Percentiles rank a stretch among this genome's conserved stretches.
Conservation (phyloP, 2,113 vertebrate genomes). For the Elanus axillaris region DNA sequence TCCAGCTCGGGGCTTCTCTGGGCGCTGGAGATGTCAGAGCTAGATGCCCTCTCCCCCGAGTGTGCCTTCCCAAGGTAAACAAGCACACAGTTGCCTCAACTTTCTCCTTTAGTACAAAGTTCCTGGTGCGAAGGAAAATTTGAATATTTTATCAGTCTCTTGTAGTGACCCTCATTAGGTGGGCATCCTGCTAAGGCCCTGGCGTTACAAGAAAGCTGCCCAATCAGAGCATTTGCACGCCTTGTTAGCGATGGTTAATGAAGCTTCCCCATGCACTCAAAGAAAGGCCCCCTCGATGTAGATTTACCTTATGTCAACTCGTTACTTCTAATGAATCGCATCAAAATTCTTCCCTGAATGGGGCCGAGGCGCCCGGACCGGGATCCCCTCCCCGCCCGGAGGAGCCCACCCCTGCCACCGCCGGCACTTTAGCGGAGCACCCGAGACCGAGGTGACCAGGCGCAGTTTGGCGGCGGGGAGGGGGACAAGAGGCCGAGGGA, state of each 20-base stretch:
- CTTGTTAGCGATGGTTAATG: conserved; percentile 99
- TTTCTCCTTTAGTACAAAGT: conserved; percentile 72
- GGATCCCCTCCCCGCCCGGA: conserved; percentile 48
- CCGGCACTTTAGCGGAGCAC: conserved; percentile 47
- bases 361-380: conserved; percentile 71
- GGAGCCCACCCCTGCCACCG: conserved; percentile 42
- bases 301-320: conserved; percentile 98
- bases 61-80: conserved; percentile 63
- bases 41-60: conserved; percentile 22
- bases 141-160: conserved; percentile 80
- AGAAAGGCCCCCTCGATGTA: conserved; percentile 89
- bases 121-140: conserved; percentile 72
- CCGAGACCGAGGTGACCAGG: conserved; percentile 11
- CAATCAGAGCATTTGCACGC: conserved; percentile 97
- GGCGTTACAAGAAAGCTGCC: conserved; percentile 91
- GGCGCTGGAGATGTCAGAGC: neutral
- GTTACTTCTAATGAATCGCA: conserved; percentile 96
- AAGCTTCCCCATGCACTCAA: conserved; percentile 87
- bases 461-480: conserved; percentile 33
- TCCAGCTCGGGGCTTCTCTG: neutral
- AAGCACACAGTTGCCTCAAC: conserved; percentile 70
- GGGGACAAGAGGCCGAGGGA: conserved; percentile 1
- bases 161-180: conserved; percentile 98
- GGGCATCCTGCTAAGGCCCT: conserved; percentile 92
- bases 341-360: conserved; percentile 82